Percentiles rank a stretch among this genome's conserved stretches.
Conservation (phyloP, 2,797 vertebrate species). For the Malacoctenus gilli region DNA sequence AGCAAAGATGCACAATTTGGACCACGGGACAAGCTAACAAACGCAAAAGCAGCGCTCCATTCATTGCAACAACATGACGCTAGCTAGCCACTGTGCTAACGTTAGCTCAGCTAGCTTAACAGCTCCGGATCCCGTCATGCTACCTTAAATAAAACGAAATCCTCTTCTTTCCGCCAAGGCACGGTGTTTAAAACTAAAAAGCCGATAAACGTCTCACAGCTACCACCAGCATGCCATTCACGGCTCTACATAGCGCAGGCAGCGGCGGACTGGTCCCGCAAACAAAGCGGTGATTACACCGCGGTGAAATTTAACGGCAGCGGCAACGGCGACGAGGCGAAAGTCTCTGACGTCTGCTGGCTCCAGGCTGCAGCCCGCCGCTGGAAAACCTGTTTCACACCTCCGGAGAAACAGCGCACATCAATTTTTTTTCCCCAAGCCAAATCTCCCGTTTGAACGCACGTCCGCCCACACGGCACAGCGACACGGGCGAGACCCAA, state of each 20-base stretch:
- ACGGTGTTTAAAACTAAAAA: constrained; percentile 85
- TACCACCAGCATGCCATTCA: constrained; percentile 53
- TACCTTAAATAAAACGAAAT: constrained; percentile 89
- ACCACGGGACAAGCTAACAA: not conserved
- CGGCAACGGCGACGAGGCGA: constrained; percentile 44
- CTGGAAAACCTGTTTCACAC: constrained; percentile 33
- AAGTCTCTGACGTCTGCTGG: constrained; percentile 72
- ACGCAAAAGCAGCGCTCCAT: constrained; percentile 19
- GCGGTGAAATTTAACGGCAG: constrained; percentile 47
- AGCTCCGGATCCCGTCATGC: constrained; percentile 80
- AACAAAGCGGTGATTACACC: constrained; percentile 51
- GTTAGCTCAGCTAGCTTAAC: constrained; percentile 59
- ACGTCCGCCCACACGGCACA: not conserved
- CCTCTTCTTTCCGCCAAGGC: constrained; percentile 85
- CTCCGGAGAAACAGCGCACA: constrained; percentile 3
- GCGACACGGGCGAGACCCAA: not conserved
- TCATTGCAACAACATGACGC: constrained; percentile 38
- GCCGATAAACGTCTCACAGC: constrained; percentile 74
- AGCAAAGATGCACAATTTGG: not conserved
- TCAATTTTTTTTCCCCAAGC: constrained; percentile 1
- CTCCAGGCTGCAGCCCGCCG: constrained; percentile 15
- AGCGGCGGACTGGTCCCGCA: constrained; percentile 21
- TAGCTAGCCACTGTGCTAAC: constrained; percentile 57
- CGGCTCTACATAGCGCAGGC: constrained; percentile 35
- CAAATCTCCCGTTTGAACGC: constrained; percentile 1